Conservation (phyloP, 2,797 vertebrate genomes). For the Aratinga solstitialis region DNA sequence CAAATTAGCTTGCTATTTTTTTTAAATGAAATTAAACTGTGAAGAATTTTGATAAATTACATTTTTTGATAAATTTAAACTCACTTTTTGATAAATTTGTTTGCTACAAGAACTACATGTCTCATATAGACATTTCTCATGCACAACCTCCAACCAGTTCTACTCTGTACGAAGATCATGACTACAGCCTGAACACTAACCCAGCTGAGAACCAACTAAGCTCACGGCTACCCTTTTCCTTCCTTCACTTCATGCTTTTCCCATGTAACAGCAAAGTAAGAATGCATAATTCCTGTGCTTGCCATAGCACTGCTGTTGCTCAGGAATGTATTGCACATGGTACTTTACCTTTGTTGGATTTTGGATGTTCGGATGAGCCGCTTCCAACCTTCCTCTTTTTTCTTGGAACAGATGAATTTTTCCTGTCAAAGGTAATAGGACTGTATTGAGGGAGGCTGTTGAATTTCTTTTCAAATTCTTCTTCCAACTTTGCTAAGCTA, state of each 20-base stretch:
- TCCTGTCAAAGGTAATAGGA: slow-evolving; percentile 95
- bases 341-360: slow-evolving; percentile 87
- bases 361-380: slow-evolving; percentile 80
- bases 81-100: not conserved
- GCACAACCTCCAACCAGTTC: not conserved
- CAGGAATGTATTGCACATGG: not conserved
- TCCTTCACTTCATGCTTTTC: not conserved
- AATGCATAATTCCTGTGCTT: not conserved
- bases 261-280: not conserved
- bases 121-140: accelerated
- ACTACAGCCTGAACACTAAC: not conserved
- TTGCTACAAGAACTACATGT: not conserved
- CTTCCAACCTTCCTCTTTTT: slow-evolving; percentile 90
- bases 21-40: not conserved
- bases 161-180: not conserved
- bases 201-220: not conserved
- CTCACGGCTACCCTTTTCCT: not conserved
- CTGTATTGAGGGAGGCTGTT: slow-evolving; percentile 98
- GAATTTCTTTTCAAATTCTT: slow-evolving; percentile 99
- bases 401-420: slow-evolving; percentile 82
- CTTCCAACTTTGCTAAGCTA: slow-evolving; percentile 94
- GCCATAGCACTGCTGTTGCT: not conserved
- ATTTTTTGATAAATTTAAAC: not conserved
- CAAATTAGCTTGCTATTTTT: not conserved
- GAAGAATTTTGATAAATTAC: not conserved